A percentile compares a stretch with the other conserved stretches of the same genome.
phyloP scores from a whole-genome alignment of 2,113 vertebrate genomes.

The Atrichornis clamosus region DNA sequence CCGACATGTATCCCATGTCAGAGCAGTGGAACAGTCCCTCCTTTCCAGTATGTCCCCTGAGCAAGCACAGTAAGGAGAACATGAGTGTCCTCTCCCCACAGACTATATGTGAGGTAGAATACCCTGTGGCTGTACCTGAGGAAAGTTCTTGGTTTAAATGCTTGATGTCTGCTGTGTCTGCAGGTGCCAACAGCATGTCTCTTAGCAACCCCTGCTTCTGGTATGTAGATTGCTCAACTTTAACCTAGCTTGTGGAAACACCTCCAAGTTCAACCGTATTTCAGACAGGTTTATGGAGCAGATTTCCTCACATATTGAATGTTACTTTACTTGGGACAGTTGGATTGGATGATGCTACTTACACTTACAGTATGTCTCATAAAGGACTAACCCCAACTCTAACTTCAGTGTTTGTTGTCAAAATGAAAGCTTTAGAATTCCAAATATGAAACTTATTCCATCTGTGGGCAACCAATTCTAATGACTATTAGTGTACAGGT shows the following conservation, averaged over 20 bases:
- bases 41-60: not conserved
- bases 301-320: not conserved
- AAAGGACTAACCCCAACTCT: not conserved
- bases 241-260: not conserved
- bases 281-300: not conserved
- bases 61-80: not conserved
- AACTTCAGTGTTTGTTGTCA: not conserved
- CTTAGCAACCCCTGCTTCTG: not conserved
- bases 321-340: not conserved
- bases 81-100: not conserved
- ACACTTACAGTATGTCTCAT: not conserved
- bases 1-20: fast-evolving
- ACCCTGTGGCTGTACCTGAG: not conserved
- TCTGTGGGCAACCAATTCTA: not conserved
- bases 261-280: not conserved
- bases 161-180: not conserved
- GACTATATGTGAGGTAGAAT: fast-evolving
- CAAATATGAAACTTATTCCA: not conserved
- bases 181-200: fast-evolving
- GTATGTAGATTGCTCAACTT: not conserved
- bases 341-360: not conserved
- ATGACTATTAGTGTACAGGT: not conserved
- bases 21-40: not conserved
- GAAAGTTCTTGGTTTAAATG: not conserved
- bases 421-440: not conserved